Evolutionary conservation across 2,797 vertebrate species (phyloP), one percentile per base, ranked within the genome.

Genomic region (Merluccius polli): DNA sequence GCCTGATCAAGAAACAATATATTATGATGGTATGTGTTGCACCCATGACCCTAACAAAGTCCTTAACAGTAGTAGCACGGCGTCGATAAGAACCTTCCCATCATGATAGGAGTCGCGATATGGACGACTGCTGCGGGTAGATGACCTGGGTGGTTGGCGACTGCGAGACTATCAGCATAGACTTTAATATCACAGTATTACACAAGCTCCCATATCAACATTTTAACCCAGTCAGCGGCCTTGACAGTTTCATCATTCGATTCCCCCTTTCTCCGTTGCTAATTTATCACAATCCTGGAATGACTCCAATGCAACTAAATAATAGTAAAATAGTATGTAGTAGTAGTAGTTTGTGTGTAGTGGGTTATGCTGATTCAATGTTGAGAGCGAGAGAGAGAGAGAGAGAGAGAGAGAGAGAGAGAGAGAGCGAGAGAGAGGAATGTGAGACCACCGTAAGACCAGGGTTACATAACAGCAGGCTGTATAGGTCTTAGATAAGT

Each of bases 171-270:
- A 65, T 24, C 59, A 65, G 59, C n/a, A 27, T 11, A 16, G 41
- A 48, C 41, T 48, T 16, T 48, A 38, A 38, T 38, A 68, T 80
- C 82, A 80, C 24, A 69, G 0, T 27, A 2, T 89, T 87, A 81
- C 27, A 59, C 41, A 89, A 85, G 21, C 16, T 16, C 76, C 59
- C 70, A 77, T 87, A 33, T 69, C 12, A 41, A 44, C 31, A 59
- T 29, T 82, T 84, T n/a, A 83, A 82, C 44, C 15, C 36, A 83
- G n/a, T 79, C 75, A 76, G 48, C 69, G 59, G 71, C 72, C 44
- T 18, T 3, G 71, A 77, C 74, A 3, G 2, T 8, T n/a, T n/a
- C n/a, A 0, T 13, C 0, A 1, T 27, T 59, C 11, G 11, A 41
- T 41, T 41, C 44, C 52, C 21, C 8, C 8, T 35, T 35, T 35